These are phyloP conservation scores for Graphium colonna DNA, from an alignment of 2,888 invertebrate genomes.

Conservation along the genomic window DNA sequence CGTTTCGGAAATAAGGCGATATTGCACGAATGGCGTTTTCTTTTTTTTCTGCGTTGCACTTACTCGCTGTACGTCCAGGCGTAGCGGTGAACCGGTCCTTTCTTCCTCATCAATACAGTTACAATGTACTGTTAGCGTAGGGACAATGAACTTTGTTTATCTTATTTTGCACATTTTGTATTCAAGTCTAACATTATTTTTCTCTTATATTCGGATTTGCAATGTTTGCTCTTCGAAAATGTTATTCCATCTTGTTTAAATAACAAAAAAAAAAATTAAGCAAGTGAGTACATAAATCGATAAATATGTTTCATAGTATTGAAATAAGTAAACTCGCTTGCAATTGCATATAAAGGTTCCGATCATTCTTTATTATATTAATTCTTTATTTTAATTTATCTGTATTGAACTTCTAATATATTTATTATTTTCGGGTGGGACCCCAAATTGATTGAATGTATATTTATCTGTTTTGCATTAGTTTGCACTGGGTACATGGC, in stretches of 20 bases:
- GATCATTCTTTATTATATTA: no score
- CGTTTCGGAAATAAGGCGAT: no score
- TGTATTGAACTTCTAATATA: no score
- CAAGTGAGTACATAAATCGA: neutral
- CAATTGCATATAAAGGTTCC: no score
- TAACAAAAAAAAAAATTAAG: neutral
- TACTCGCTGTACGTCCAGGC: constrained; percentile 5
- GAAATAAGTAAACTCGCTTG: neutral
- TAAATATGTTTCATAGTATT: neutral
- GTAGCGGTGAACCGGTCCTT: constrained; percentile 19
- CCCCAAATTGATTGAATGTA: no score
- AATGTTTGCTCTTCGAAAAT: no score
- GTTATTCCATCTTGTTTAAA: no score
- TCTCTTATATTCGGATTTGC: neutral
- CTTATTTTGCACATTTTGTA: neutral
- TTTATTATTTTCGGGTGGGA: no score
- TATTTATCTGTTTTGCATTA: no score
- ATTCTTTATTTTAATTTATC: no score
- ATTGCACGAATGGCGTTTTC: neutral
- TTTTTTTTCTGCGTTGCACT: neutral
- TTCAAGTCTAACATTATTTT: neutral
- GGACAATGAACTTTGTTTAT: constrained; percentile 15
- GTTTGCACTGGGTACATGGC: no score
- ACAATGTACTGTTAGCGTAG: constrained; percentile 20
- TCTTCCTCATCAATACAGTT: constrained; percentile 22